These are phyloP conservation scores for Caenorhabditis zanzibari DNA, from an alignment of 2,888 invertebrate species.

Conservation along the genomic window DNA sequence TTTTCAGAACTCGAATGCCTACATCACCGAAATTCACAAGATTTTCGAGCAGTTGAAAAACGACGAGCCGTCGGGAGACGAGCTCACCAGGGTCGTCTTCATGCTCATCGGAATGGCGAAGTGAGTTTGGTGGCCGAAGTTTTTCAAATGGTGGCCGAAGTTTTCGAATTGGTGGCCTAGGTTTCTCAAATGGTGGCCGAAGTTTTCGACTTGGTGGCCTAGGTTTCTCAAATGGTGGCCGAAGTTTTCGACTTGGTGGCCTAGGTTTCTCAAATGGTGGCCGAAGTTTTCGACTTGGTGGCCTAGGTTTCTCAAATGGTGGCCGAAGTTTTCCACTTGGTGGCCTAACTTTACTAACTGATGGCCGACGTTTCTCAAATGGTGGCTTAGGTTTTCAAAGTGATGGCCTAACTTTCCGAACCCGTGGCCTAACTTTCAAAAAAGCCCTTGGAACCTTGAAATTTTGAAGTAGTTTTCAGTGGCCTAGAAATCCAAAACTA, in stretches of 20 bases:
- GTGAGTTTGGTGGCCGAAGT: not conserved
- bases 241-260: not conserved
- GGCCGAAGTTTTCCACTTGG: no score
- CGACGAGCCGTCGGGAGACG: not conserved
- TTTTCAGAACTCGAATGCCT: not conserved
- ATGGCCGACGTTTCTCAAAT: no score
- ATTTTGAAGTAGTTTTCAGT: not conserved
- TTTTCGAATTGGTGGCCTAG: not conserved
- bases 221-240: not conserved
- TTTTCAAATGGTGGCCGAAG: not conserved
- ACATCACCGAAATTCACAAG: conserved; percentile 4
- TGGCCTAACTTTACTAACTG: no score
- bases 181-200: not conserved
- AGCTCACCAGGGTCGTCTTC: not conserved
- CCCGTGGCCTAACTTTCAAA: no score
- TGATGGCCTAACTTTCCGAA: not conserved
- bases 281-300: not conserved
- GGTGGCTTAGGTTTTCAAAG: not conserved
- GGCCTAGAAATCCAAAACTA: no score
- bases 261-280: no score
- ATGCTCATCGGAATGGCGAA: not conserved
- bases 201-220: not conserved
- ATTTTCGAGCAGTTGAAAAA: not conserved
- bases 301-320: not conserved
- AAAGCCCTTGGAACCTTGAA: not conserved